Percentiles rank a stretch among this genome's conserved stretches.
phyloP scores from a whole-genome alignment of 2,888 invertebrate species.

The Lithophane socia region DNA sequence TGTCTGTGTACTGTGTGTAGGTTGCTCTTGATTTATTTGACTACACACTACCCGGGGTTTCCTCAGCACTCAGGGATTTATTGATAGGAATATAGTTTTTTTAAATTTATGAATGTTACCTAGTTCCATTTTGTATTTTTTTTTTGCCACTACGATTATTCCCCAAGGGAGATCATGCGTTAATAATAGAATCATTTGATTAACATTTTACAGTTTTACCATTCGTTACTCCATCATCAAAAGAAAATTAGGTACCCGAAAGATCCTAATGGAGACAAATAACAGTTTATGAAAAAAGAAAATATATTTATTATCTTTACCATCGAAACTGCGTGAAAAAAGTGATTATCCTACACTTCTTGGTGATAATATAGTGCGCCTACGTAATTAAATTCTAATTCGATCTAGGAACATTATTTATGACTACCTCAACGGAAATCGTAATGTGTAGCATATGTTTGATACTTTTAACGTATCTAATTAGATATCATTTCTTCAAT shows the following conservation, averaged over 20 bases:
- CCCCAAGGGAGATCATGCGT: neutral
- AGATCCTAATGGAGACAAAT: constrained; percentile 14
- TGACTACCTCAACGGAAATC: constrained; percentile 13
- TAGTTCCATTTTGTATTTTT: neutral
- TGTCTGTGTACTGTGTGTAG: constrained; percentile 15
- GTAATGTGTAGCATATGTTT: constrained; percentile 7
- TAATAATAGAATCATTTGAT: neutral
- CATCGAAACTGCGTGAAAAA: neutral
- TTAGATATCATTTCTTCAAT: neutral
- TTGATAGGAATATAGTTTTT: constrained; percentile 3
- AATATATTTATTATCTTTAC: neutral
- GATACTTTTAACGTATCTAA: constrained; percentile 8
- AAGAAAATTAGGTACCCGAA: neutral
- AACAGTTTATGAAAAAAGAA: neutral
- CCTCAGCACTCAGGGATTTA: constrained; percentile 17
- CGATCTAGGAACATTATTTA: constrained; percentile 27
- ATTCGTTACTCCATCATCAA: constrained; percentile 14
- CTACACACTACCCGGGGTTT: constrained; percentile 16
- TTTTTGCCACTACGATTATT: neutral
- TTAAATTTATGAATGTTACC: neutral
- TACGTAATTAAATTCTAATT: constrained; percentile 39
- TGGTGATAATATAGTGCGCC: constrained; percentile 19
- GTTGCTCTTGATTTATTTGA: constrained; percentile 28
- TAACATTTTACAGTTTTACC: neutral
- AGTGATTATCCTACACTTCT: neutral